Base-by-base conservation (phyloP, 1,140 invertebrate species). In the Zelostemma sp. region DNA sequence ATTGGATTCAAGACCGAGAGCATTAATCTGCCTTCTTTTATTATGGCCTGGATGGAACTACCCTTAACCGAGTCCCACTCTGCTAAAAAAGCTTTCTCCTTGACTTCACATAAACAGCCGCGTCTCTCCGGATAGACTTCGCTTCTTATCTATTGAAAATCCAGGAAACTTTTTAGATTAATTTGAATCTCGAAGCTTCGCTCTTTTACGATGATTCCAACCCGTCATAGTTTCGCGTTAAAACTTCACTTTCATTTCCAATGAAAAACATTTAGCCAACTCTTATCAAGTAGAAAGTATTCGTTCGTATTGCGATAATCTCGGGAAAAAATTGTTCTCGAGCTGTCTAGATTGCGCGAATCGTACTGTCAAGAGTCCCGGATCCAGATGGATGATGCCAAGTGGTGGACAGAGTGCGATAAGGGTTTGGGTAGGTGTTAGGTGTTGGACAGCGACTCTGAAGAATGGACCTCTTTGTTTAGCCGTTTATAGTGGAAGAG, bases 381-480 rank as follows among this genome's bases (percentile, higher is more conserved):
- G 80, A 83, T 82, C 81, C 74, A 83, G 82, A 85, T 83, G 80
- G 79, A 85, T 85, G 81, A 76, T 78, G 62, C 75, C 75, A 76
- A 81, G 77, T 77, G 77, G 79, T 80, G 80, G 80, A 82, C 80
- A 78, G 72, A 73, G 75, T 65, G 74, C 80, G 82, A 84, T 83
- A 83, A 83, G 80, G 73, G 67, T 46, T 49, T 17, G 54, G 64
- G 54, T 59, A 31, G 57, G 51, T 64, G 55, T 50, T 68, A 28
- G 60, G 55, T 64, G 62, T 62, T 41, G 73, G 68, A 71, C 61
- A 64, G 56, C 57, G 50, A 50, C 33, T 68, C 68, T 77, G 75
- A 86, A 84, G 83, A 84, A 85, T 85, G 73, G 77, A 85, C 74
- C 79, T 86, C 83, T 86, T 85, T 86, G 84, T 86, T 86, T 86